Percentiles rank a stretch among this genome's conserved stretches.
phyloP scores from a whole-genome alignment of 2,888 invertebrate genomes.

The Diploptera punctata region DNA sequence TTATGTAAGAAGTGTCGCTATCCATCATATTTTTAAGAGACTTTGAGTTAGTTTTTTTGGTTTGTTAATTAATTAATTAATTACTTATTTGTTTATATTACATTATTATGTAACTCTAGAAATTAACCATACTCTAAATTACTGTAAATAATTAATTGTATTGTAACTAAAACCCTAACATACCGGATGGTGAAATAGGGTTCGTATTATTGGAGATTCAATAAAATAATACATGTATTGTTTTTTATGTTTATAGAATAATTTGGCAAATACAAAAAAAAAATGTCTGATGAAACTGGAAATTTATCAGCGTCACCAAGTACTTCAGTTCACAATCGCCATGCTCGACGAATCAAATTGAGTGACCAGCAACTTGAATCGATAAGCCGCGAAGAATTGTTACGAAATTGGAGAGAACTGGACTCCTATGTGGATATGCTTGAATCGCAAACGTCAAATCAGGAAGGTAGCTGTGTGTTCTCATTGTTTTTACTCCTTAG shows the following conservation, averaged over 20 bases:
- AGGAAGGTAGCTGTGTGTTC: conserved; percentile 71
- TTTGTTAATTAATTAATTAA: too few relatives aligned
- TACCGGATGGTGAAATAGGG: too few relatives aligned
- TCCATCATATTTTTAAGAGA: too few relatives aligned
- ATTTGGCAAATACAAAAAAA: conserved; percentile 9
- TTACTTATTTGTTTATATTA: too few relatives aligned
- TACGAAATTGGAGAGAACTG: conserved; percentile 75
- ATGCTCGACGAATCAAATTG: conserved; percentile 61
- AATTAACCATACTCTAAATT: too few relatives aligned
- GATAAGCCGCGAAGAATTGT: conserved; percentile 69
- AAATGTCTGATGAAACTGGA: conserved; percentile 37
- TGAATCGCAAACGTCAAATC: conserved; percentile 75
- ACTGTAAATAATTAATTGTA: too few relatives aligned
- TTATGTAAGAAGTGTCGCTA: too few relatives aligned
- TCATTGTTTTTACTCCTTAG: conserved; percentile 1
- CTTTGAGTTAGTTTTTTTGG: too few relatives aligned
- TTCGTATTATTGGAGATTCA: too few relatives aligned
- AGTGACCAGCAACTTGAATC: conserved; percentile 69
- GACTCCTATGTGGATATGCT: conserved; percentile 77
- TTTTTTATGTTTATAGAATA: not conserved
- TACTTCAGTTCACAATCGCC: conserved; percentile 18
- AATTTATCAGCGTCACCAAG: conserved; percentile 22
- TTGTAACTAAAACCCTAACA: too few relatives aligned
- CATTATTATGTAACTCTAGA: too few relatives aligned
- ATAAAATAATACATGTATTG: too few relatives aligned